Percentiles rank a stretch among this genome's conserved stretches.
Evolutionary conservation across 2,888 invertebrate species (phyloP).

Genomic region (Steinernema hermaphroditum): DNA sequence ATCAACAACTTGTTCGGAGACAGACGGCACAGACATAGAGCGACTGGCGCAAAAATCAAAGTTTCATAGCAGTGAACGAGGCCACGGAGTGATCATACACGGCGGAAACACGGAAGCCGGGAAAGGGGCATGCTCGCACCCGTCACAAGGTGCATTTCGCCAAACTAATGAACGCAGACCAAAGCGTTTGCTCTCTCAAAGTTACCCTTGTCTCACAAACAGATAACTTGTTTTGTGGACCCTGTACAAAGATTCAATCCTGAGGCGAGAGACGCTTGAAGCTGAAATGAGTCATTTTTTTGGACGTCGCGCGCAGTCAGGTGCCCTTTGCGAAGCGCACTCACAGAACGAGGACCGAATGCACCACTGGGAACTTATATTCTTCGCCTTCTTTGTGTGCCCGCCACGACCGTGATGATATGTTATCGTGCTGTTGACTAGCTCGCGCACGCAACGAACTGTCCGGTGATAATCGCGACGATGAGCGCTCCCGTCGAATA

Average conservation of each 20-base stretch:
- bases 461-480: slow-evolving; percentile 8
- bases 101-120: too few relatives aligned
- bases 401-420: slow-evolving; percentile 24
- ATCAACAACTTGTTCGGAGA: slow-evolving; percentile 6
- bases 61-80: too few relatives aligned
- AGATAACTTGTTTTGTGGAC: slow-evolving; percentile 12
- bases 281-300: too few relatives aligned
- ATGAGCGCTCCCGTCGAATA: slow-evolving; percentile 6
- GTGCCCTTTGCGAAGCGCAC: not conserved
- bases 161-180: not conserved
- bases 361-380: slow-evolving; percentile 19
- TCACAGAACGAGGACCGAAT: not conserved
- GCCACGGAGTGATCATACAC: too few relatives aligned
- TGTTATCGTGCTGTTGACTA: slow-evolving; percentile 27
- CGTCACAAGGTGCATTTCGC: slow-evolving; percentile 19
- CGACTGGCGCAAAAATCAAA: too few relatives aligned
- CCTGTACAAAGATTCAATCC: too few relatives aligned
- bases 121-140: not conserved
- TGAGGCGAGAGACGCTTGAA: too few relatives aligned
- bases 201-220: not conserved
- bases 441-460: slow-evolving; percentile 21
- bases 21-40: not conserved
- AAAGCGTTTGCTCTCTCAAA: not conserved
- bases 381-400: slow-evolving; percentile 25
- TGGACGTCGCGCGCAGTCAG: not conserved